phyloP scores from a whole-genome alignment of 2,113 vertebrate species.

The Climacteris rufus region DNA sequence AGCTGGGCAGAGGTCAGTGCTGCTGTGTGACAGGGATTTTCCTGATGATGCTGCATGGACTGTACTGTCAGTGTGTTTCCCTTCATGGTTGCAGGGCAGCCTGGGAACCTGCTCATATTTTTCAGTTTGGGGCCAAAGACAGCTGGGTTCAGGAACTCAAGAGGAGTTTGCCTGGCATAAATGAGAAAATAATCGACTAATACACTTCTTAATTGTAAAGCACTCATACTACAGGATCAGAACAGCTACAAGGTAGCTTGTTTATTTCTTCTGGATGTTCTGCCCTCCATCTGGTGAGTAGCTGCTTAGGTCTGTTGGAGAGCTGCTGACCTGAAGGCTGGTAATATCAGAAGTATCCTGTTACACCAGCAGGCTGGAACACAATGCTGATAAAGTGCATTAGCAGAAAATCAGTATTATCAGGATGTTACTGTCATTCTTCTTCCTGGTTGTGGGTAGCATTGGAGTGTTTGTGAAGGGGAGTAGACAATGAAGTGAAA shows the following conservation, averaged over 20 bases:
- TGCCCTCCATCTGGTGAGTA: not conserved
- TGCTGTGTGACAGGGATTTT: not conserved
- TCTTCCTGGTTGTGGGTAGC: not conserved
- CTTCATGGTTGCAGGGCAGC: not conserved
- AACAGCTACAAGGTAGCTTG: not conserved
- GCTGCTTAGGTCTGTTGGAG: not conserved
- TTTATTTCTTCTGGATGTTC: not conserved
- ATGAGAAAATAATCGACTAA: not conserved
- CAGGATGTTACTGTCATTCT: not conserved
- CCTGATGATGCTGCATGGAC: not conserved
- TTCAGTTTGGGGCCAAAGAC: conserved; percentile 23
- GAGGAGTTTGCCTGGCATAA: not conserved
- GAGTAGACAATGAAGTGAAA: not conserved
- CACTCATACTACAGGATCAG: not conserved
- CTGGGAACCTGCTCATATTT: not conserved
- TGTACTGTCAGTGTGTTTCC: not conserved
- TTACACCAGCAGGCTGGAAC: not conserved
- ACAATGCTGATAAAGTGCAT: not conserved
- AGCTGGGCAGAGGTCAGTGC: not conserved
- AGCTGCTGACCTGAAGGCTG: not conserved
- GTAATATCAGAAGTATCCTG: not conserved
- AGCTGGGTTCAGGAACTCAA: not conserved
- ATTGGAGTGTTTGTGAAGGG: not conserved
- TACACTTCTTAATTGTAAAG: not conserved
- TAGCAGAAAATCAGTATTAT: not conserved